Percentiles rank a stretch among this genome's conserved stretches.
Conservation (phyloP, 2,888 invertebrate species). For the Sympetrum striolatum region DNA sequence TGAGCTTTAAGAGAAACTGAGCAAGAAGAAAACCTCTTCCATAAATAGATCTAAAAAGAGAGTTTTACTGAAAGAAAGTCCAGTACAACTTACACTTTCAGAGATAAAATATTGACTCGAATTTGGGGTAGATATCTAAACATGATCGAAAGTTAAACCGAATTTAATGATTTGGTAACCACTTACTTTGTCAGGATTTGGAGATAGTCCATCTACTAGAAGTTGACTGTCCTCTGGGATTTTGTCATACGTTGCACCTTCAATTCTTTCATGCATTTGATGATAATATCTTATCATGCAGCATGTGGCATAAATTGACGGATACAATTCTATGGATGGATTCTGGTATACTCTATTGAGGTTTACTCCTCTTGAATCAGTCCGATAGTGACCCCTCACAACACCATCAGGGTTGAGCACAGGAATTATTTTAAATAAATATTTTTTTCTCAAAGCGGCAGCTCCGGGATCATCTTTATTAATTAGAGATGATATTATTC, state of each 20-base stretch:
- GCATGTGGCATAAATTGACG: slow-evolving; percentile 85
- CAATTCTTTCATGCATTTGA: slow-evolving; percentile 59
- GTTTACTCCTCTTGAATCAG: slow-evolving; percentile 87
- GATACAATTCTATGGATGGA: slow-evolving; percentile 77
- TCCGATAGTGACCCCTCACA: slow-evolving; percentile 82
- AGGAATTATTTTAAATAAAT: slow-evolving; percentile 89
- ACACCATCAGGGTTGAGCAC: slow-evolving; percentile 94
- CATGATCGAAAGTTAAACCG: no score
- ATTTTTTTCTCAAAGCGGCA: slow-evolving; percentile 72
- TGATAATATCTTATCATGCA: slow-evolving; percentile 72
- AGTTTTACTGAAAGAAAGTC: no score
- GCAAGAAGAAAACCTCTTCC: no score
- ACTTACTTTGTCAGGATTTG: slow-evolving; percentile 1
- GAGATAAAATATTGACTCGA: no score
- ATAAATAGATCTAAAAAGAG: no score
- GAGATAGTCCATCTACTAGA: slow-evolving; percentile 2
- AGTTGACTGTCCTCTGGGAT: background rate
- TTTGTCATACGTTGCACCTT: background rate
- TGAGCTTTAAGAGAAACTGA: no score
- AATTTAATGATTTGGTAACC: no score
- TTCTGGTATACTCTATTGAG: slow-evolving; percentile 85
- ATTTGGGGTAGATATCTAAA: no score
- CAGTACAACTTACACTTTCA: no score
- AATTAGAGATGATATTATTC: slow-evolving; percentile 80
- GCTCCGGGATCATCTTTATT: slow-evolving; percentile 78